Base-by-base conservation (phyloP, 2,888 invertebrate species). In the Melinaea marsaeus region DNA sequence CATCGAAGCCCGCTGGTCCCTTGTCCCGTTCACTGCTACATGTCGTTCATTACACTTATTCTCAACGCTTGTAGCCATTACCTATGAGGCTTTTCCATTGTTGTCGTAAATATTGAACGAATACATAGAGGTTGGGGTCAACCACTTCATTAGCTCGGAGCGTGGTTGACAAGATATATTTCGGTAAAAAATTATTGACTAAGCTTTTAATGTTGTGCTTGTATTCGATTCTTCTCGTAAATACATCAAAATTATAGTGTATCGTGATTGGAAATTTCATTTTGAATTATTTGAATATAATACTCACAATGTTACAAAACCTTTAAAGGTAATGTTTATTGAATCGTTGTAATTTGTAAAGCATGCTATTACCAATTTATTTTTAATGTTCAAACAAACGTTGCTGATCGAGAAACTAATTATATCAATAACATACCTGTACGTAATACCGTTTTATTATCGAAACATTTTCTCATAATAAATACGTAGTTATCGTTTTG, bases 361-460 rank as follows among this genome's bases (percentile, higher is more conserved):
- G 51, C 32, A 51, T 51, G 32, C 32, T 51, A 32, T 51, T 70
- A 71, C 69, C 60, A 58, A 58, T 64, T 69, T 69, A 68, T 72
- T 63, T 77, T 77, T 83, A 80, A 79, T 76, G 76, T 74, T 69
- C 74, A 65, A 75, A 79, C 73, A 74, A 76, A 77, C 72, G 75
- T 62, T 48, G 61, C 70, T 66, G 63, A 71, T 75, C 75, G 75
- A 75, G 75, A 65, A 82, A 80, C 79, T 85, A 82, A 86, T 87
- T 79, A 83, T 77, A 74, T 80, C 80, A 81, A 86, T 87, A 86
- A 84, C 83, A 80, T 77, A 85, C 83, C 84, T 79, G 79, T 82
- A 78, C 78, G 76, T 75, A 71, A 78, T 76, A 73, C 74, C 73
- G 76, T 71, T 72, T 75, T 71, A 83, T 85, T 83, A 81, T 73